phyloP scores from a whole-genome alignment of 2,797 vertebrate genomes.

The Aplochiton taeniatus region DNA sequence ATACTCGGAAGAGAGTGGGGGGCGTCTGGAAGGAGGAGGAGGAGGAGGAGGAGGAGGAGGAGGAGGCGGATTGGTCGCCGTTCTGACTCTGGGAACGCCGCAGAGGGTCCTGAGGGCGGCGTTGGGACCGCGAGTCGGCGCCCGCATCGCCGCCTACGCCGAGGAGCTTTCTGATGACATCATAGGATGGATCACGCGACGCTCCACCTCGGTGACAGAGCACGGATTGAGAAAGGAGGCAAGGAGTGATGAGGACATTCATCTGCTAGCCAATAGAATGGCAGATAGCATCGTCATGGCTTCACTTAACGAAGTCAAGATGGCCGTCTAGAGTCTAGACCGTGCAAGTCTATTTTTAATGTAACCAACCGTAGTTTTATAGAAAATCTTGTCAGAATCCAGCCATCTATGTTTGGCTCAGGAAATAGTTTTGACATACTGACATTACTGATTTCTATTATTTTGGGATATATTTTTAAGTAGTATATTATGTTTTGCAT shows the following conservation, averaged over 20 bases:
- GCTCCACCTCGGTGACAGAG: not conserved
- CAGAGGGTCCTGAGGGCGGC: not conserved
- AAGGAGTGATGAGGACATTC: conserved; percentile 21
- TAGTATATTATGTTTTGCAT: too few relatives aligned
- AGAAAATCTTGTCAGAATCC: too few relatives aligned
- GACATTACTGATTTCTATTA: too few relatives aligned
- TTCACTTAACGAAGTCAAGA: conserved; percentile 56
- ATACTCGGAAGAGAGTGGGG: conserved; percentile 23
- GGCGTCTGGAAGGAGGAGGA: conserved; percentile 5
- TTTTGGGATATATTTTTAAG: too few relatives aligned
- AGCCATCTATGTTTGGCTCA: too few relatives aligned
- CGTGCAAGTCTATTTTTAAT: not conserved
- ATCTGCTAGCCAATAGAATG: conserved; percentile 51
- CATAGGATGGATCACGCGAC: conserved; percentile 40
- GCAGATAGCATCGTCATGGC: conserved; percentile 59
- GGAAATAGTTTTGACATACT: too few relatives aligned
- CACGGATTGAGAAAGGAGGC: conserved; percentile 16
- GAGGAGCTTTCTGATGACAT: conserved; percentile 65
- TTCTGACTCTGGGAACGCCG: not conserved
- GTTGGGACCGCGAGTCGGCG: conserved; percentile 13
- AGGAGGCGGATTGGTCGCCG: too few relatives aligned
- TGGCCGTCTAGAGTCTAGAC: conserved; percentile 15
- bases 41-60: conserved; percentile 16
- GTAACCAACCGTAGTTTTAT: not conserved
- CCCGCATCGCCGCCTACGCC: conserved; percentile 55